Evolutionary conservation across 2,797 vertebrate species (phyloP).

Genomic region (Balearica regulorum): DNA sequence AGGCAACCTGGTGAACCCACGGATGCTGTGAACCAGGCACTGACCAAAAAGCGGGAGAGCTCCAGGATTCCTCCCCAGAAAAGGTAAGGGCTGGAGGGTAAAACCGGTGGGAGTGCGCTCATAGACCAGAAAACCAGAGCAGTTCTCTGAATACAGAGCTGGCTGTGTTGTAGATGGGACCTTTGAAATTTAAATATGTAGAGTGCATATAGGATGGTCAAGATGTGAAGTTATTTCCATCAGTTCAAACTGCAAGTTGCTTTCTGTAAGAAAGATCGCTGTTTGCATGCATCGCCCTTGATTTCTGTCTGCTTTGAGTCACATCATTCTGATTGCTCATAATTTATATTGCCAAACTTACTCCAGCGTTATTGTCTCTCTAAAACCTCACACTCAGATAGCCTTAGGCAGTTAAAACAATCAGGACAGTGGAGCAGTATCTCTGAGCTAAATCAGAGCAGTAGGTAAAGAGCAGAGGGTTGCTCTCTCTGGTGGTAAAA

Average conservation of each 20-base stretch:
- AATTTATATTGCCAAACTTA: neutral
- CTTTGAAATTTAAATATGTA: neutral
- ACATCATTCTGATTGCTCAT: neutral
- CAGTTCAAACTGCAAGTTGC: neutral
- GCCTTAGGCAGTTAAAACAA: conserved; percentile 12
- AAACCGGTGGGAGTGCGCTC: neutral
- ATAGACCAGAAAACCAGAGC: neutral
- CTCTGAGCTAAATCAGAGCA: conserved; percentile 49
- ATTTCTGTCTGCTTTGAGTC: neutral
- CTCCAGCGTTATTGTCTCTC: neutral
- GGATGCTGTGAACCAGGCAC: conserved; percentile 41
- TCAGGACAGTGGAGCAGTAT: conserved; percentile 44
- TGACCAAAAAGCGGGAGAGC: neutral
- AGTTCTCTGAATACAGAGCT: neutral
- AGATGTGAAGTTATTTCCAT: neutral
- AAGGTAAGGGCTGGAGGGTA: conserved; percentile 7
- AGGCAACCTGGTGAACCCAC: neutral
- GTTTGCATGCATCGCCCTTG: neutral
- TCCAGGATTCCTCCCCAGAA: neutral
- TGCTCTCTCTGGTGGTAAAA: neutral
- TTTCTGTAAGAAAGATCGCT: neutral
- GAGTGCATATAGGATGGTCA: neutral
- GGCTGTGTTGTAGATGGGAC: neutral
- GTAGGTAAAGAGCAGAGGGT: conserved; percentile 17
- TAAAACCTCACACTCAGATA: neutral